Percentiles rank a stretch among this genome's conserved stretches.
These are phyloP conservation scores for Orchesella cincta DNA, from an alignment of 1,140 invertebrate genomes.

Conservation along the genomic window DNA sequence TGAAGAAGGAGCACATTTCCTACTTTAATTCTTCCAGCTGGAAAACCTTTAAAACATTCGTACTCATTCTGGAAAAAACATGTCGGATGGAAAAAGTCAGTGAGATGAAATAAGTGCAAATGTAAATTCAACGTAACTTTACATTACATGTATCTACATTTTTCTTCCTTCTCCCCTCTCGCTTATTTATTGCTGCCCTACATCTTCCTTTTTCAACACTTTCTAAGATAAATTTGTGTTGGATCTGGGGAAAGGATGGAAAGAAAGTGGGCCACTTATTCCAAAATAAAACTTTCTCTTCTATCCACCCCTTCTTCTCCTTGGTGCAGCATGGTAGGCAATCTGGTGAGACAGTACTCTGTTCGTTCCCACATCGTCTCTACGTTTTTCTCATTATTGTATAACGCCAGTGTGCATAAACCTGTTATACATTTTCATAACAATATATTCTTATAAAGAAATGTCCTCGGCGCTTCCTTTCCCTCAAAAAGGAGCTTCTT, in stretches of 20 bases:
- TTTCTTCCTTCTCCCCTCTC: neutral
- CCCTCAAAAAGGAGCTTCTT: neutral
- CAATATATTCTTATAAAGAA: neutral
- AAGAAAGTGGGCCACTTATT: slow-evolving; percentile 4
- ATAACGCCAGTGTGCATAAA: neutral
- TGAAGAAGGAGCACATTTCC: no score
- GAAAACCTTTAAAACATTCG: no score
- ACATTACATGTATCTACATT: no score
- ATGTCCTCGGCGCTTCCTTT: neutral
- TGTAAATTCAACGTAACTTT: neutral
- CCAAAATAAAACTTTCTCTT: no score
- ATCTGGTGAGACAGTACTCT: neutral
- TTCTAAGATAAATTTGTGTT: neutral
- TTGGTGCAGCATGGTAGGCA: neutral
- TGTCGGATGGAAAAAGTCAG: no score
- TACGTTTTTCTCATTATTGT: neutral
- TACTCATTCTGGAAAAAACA: no score
- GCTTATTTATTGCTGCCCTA: slow-evolving; percentile 10
- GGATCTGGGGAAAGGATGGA: neutral
- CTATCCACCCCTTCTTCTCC: no score
- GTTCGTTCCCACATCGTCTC: neutral
- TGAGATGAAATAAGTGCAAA: no score
- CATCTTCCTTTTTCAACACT: neutral
- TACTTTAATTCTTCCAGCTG: no score
- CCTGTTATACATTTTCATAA: neutral